Percentiles rank a stretch among this genome's conserved stretches.
phyloP scores from a whole-genome alignment of 2,113 vertebrate species.

The Ammodytes marinus region DNA sequence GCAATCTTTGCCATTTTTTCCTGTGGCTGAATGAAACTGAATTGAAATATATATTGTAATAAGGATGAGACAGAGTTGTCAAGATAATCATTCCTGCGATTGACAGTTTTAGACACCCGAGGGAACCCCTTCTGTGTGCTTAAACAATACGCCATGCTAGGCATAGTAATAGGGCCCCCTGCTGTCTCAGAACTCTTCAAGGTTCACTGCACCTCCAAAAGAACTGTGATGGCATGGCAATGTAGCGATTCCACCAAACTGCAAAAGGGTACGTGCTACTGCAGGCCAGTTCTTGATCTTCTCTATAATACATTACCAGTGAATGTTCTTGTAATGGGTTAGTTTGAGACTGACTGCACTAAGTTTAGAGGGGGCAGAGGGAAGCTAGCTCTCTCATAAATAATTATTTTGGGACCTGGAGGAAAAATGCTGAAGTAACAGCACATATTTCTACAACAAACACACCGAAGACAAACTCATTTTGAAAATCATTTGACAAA shows the following conservation, averaged over 20 bases:
- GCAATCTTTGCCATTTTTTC: constrained; percentile 47
- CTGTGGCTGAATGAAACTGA: constrained; percentile 21
- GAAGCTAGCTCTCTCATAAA: constrained; percentile 58
- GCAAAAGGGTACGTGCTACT: constrained; percentile 37
- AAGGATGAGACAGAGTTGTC: constrained; percentile 35
- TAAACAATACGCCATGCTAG: constrained; percentile 17
- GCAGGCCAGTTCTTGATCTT: constrained; percentile 58
- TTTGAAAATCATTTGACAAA: constrained; percentile 25
- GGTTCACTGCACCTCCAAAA: constrained; percentile 42
- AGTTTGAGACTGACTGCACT: constrained; percentile 60
- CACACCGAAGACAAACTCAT: constrained; percentile 22
- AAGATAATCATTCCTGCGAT: constrained; percentile 55
- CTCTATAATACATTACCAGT: constrained; percentile 71
- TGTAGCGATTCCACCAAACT: constrained; percentile 45
- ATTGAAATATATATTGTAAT: constrained; percentile 36
- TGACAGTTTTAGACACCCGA: constrained; percentile 15
- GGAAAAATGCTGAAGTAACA: constrained; percentile 41
- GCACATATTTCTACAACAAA: constrained; percentile 33
- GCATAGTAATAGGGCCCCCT: constrained; percentile 11
- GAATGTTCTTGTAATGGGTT: constrained; percentile 67
- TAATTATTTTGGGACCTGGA: constrained; percentile 52
- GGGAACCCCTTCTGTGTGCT: constrained; percentile 23
- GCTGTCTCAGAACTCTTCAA: constrained; percentile 51
- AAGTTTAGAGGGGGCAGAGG: constrained; percentile 49
- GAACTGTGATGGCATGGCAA: constrained; percentile 29